Base-by-base conservation (phyloP, 2,888 invertebrate genomes). In the Athetis lepigone region DNA sequence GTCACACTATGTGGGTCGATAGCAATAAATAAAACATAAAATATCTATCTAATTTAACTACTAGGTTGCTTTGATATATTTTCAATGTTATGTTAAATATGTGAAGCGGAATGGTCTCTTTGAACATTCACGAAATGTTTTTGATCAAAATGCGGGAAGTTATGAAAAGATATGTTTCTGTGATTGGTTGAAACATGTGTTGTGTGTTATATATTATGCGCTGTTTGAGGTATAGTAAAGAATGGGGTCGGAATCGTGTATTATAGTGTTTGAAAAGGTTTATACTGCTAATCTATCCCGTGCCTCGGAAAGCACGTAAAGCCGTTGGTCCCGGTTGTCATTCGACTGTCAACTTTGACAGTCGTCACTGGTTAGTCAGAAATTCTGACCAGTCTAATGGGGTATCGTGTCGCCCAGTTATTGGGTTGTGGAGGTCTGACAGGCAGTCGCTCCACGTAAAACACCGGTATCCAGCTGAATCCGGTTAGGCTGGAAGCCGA, bases 1-100 rank as follows among this genome's bases (percentile, higher is more conserved):
- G n/a, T n/a, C 29, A 9, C n/a, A 25, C 8, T 13, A 58, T 23
- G 50, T 72, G 6, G 65, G 70, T 57, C 21, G 47, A 5, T 4
- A 33, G 27, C 37, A 9, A 64, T 59, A 64, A 56, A 74, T 52
- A 11, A 52, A 27, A 46, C 6, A 5, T 25, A 47, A 70, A 47
- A 63, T 47, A 51, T 50, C n/a, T n/a, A n/a, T n/a, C n/a, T n/a
- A n/a, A n/a, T n/a, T n/a, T n/a, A n/a, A n/a, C n/a, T 36, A 43
- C 16, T 6, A 1, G 5, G 3, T n/a, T 36, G 51, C 55, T 70
- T 69, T 60, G 70, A 75, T 77, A 67, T 55, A 60, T 36, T 21
- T 59, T 51, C 39, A 42, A 69, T 74, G 47, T 29, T 46, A 56
- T 16, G 11, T 52, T 42, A 29, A 57, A 57, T 66, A 39, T 72